Evolutionary conservation across 1,140 invertebrate species (phyloP), one percentile per base, ranked within the genome.

Genomic region (Calycopis cecrops): DNA sequence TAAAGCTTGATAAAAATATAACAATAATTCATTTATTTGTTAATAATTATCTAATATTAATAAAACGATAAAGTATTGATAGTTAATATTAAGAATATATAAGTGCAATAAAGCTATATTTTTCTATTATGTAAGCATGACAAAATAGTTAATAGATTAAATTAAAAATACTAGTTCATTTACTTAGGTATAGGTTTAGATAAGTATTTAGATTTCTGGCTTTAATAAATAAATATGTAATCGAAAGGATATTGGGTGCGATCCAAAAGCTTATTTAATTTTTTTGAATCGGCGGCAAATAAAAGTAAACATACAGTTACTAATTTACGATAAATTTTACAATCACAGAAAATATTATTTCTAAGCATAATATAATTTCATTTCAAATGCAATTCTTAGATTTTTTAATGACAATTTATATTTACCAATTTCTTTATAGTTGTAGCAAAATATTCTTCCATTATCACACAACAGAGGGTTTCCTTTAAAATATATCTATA

Each of bases 371-470:
- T 44, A 9, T 44, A 16, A 17, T 16, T 8, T 9, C 17, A 44
- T 17, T 17, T 44, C 9, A 6, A 9, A 16, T 44, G 12, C 9
- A 44, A 17, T 44, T 9, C 40, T 16, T 16, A 44, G 12, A 44
- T 16, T 9, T 17, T 44, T 16, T 44, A 3, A 44, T 16, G 14
- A 16, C 3, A 9, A 16, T 14, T 16, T 4, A 7, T 17, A 44
- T 16, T 44, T 10, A 44, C 40, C 14, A 44, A 16, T 44, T 44
- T 44, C 17, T 44, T 44, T 9, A 44, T 44, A 44, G 40, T 44
- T 17, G 40, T 16, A 14, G 40, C 9, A 44, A 44, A 44, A 18
- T 44, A 44, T 14, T 44, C 40, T 44, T 44, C 40, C 40, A 44
- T 44, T 44, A 17, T 44, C 40, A 44, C 40, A 44, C 40, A 9